A percentile compares a stretch with the other conserved stretches of the same genome.
Conservation (phyloP, 2,888 invertebrate genomes). For the Euplagia quadripunctaria region DNA sequence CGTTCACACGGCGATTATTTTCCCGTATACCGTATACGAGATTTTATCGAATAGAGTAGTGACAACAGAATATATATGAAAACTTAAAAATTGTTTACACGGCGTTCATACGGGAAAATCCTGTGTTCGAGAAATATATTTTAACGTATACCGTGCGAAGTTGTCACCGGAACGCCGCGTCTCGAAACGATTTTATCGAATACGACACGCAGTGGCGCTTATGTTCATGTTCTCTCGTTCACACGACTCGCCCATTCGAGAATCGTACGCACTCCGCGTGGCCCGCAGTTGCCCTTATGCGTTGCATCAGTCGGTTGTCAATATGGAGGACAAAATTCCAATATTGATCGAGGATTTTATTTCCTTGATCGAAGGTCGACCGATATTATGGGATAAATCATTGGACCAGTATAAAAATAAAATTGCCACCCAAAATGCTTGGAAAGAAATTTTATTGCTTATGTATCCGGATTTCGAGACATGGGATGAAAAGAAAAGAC, state of each 20-base stretch:
- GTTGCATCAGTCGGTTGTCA: conserved; percentile 7
- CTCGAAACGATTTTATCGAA: conserved; percentile 16
- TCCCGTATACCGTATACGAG: conserved; percentile 16
- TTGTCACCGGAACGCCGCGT: conserved; percentile 11
- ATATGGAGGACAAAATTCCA: conserved; percentile 6
- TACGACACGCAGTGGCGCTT: no score
- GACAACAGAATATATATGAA: conserved; percentile 12
- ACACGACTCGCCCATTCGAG: conserved; percentile 6
- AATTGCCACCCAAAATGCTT: conserved; percentile 10
- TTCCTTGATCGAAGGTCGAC: conserved; percentile 12
- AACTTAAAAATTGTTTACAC: conserved; percentile 15
- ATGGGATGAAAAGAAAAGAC: conserved; percentile 20
- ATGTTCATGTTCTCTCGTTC: no score
- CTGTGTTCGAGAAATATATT: conserved; percentile 17
- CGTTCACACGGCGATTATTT: no score
- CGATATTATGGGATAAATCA: conserved; percentile 7
- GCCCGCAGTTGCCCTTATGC: conserved; percentile 4
- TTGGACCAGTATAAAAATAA: conserved; percentile 6
- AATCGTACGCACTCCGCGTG: no score
- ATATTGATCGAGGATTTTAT: conserved; percentile 15
- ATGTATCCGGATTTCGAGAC: conserved; percentile 12
- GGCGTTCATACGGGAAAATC: conserved; percentile 13
- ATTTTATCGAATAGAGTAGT: no score
- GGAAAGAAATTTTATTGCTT: conserved; percentile 10
- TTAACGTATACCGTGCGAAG: conserved; percentile 14